These are phyloP conservation scores for Enteromius radiatus DNA, from an alignment of 2,797 vertebrate species.

Conservation along the genomic window DNA sequence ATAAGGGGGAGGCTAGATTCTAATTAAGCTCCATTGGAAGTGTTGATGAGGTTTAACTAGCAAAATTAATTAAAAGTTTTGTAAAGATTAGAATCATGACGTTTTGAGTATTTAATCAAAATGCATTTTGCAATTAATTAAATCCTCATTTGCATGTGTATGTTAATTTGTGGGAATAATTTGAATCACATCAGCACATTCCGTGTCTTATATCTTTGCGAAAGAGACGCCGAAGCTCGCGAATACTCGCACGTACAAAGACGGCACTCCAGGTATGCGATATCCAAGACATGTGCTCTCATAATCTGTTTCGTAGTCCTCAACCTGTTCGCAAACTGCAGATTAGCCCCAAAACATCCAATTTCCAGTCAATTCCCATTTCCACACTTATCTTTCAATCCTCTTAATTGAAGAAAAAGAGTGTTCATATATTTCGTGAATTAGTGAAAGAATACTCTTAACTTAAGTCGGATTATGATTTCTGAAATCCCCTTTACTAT, in stretches of 20 bases:
- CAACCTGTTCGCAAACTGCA: constrained; percentile 63
- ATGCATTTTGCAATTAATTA: constrained; percentile 81
- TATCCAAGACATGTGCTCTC: constrained; percentile 62
- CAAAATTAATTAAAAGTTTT: constrained; percentile 84
- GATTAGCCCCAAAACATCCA: constrained; percentile 70
- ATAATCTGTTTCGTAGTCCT: constrained; percentile 71
- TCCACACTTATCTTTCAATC: constrained; percentile 69
- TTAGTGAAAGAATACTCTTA: constrained; percentile 67
- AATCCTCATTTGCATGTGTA: constrained; percentile 78
- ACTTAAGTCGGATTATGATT: constrained; percentile 71
- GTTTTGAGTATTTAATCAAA: constrained; percentile 85
- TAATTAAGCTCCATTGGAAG: constrained; percentile 83
- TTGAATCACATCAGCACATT: constrained; percentile 70
- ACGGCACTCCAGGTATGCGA: constrained; percentile 42
- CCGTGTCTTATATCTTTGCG: constrained; percentile 30
- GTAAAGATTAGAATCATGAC: constrained; percentile 84
- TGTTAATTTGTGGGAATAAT: constrained; percentile 77
- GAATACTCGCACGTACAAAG: constrained; percentile 51
- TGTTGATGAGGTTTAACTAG: constrained; percentile 84
- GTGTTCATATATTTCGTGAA: constrained; percentile 70
- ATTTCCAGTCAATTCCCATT: constrained; percentile 69
- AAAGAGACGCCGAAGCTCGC: not conserved
- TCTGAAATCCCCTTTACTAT: constrained; percentile 61
- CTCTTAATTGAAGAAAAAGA: constrained; percentile 72
- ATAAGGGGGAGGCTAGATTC: constrained; percentile 67